These are phyloP conservation scores for Tipula vernalis DNA, from an alignment of 2,888 invertebrate species.

Conservation along the genomic window DNA sequence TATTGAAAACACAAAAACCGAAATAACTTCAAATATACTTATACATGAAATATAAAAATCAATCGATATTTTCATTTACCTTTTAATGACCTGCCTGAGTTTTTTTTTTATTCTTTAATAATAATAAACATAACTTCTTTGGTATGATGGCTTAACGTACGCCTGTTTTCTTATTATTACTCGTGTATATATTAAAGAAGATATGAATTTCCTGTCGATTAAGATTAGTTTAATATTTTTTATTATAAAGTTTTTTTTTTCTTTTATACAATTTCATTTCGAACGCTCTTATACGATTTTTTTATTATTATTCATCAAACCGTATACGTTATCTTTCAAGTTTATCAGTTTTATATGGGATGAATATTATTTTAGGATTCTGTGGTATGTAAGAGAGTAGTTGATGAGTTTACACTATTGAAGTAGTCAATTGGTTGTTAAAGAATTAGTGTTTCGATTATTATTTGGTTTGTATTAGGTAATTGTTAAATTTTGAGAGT, in stretches of 20 bases:
- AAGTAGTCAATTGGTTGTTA: neutral
- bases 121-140: neutral
- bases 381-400: neutral
- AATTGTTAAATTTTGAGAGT: too few relatives aligned
- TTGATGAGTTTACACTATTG: neutral
- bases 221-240: slow-evolving; percentile 5
- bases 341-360: neutral
- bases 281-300: neutral
- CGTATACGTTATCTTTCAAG: neutral
- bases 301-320: neutral
- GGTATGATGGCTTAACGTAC: neutral
- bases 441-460: too few relatives aligned
- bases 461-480: too few relatives aligned
- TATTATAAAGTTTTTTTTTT: neutral
- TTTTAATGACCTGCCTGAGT: neutral
- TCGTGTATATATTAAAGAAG: neutral
- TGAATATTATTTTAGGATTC: neutral
- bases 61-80: neutral
- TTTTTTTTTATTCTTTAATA: neutral
- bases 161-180: neutral
- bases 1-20: neutral
- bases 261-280: neutral
- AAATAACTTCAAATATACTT: neutral
- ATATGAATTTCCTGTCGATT: slow-evolving; percentile 10
- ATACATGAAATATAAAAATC: neutral